Base-by-base conservation (phyloP, 2,888 invertebrate species). In the Heliconius cydno region DNA sequence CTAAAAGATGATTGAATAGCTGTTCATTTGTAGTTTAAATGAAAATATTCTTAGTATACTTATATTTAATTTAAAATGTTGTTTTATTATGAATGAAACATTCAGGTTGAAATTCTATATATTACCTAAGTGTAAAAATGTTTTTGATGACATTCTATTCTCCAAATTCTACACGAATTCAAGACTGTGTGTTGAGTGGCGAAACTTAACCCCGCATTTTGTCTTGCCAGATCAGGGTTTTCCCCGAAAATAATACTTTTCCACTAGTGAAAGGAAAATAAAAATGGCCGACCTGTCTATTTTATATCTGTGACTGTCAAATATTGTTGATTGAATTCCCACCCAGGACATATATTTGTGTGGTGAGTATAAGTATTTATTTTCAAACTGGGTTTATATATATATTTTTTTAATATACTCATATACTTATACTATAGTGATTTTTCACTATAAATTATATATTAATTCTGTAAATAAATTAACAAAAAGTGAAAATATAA, bases 1-100 rank as follows among this genome's bases (percentile, higher is more conserved):
- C 68, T 73, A 83, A 83, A 67, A 68, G 52, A 38, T 52, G 65
- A 73, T 81, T 71, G 78, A 68, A 78, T 68, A 73, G 66, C 73
- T 30, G 57, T 72, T 41, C 30, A 57, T 73, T 73, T 73, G 63
- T 63, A 72, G 65, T 15, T 38, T 41, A 70, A 70, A 25, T 41
- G n/a, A 41, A 38, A 34, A n/a, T 19, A n/a, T 68, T 3, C 22
- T 6, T 19, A 10, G 2, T 22, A 22, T 34, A 19, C 2, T 67
- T 22, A 3, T 22, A n/a, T 30, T 68, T 68, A 1, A 68, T 34
- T 68, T 38, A 12, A 12, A 15, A 12, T 34, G 6, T 19, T 15
- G 13, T 15, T 46, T 46, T 15, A 46, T 46, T 46, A 5, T 19
- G 15, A 38, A 38, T 12, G 38, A 52, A 52, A 52, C 0, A 19